phyloP scores from a whole-genome alignment of 2,113 vertebrate species.

The Sceloporus tristichus region DNA sequence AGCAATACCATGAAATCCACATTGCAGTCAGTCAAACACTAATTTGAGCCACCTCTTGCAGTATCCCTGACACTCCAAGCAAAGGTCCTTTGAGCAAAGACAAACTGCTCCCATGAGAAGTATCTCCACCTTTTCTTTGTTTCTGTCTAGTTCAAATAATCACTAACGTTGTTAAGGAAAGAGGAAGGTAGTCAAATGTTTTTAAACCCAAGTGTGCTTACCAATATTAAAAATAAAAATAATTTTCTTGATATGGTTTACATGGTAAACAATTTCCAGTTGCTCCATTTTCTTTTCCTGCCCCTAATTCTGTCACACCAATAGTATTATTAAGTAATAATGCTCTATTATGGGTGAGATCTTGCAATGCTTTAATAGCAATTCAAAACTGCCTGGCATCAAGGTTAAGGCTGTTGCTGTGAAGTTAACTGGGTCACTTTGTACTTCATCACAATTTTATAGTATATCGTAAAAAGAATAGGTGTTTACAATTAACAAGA shows the following conservation, averaged over 20 bases:
- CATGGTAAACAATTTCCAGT: neutral
- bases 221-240: neutral
- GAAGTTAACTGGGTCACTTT: conserved; percentile 36
- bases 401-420: conserved; percentile 14
- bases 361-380: neutral
- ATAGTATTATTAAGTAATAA: conserved; percentile 5
- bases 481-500: conserved; percentile 29
- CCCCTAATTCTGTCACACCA: neutral
- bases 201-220: neutral
- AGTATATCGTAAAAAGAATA: conserved; percentile 18
- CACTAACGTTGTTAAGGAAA: neutral
- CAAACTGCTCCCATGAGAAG: neutral
- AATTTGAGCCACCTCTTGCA: too few relatives aligned
- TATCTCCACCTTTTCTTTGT: neutral
- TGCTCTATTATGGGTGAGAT: conserved; percentile 17
- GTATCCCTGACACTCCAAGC: neutral
- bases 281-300: neutral
- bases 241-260: neutral
- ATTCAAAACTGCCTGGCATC: neutral
- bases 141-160: neutral
- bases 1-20: neutral
- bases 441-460: conserved; percentile 25
- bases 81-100: neutral
- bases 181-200: neutral
- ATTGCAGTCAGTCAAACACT: too few relatives aligned